Evolutionary conservation across 2,888 invertebrate species (phyloP).

Genomic region (Octonoba sinensis): DNA sequence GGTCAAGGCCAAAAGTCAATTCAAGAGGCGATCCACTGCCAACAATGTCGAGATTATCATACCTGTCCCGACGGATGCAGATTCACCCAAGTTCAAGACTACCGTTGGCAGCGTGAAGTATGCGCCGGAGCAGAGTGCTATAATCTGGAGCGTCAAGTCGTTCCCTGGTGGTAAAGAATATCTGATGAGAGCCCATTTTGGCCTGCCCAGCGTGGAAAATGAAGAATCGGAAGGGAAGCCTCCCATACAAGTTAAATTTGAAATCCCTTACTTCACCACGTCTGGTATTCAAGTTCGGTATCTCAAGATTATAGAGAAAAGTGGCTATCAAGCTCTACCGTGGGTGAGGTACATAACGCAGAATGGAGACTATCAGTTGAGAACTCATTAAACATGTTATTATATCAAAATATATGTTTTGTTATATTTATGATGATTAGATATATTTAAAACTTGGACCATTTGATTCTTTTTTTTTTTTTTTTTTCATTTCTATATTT

Average conservation of each 20-base stretch:
- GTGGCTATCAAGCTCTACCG: conserved; percentile 97
- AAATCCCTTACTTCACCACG: conserved; percentile 98
- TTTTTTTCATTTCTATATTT: too few relatives aligned
- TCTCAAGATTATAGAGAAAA: conserved; percentile 98
- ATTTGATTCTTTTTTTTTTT: too few relatives aligned
- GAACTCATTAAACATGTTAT: conserved; percentile 80
- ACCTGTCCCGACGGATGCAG: conserved; percentile 95
- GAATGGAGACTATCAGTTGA: conserved; percentile 97
- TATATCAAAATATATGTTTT: too few relatives aligned
- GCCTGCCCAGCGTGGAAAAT: conserved; percentile 93
- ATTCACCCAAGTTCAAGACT: conserved; percentile 98
- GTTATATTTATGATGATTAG: too few relatives aligned
- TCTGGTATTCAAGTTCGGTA: conserved; percentile 98
- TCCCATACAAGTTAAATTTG: conserved; percentile 98
- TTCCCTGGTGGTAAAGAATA: conserved; percentile 99
- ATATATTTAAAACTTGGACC: too few relatives aligned
- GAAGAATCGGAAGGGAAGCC: conserved; percentile 96
- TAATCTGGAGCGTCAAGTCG: conserved; percentile 97
- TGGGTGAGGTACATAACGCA: conserved; percentile 99
- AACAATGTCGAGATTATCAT: conserved; percentile 99
- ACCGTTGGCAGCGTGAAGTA: conserved; percentile 97
- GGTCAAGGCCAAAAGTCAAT: conserved; percentile 99
- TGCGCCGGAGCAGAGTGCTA: conserved; percentile 95
- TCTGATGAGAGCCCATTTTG: conserved; percentile 97
- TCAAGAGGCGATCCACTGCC: conserved; percentile 96